Conservation (phyloP, 2,113 vertebrate species). For the Australoheros scitulus region DNA sequence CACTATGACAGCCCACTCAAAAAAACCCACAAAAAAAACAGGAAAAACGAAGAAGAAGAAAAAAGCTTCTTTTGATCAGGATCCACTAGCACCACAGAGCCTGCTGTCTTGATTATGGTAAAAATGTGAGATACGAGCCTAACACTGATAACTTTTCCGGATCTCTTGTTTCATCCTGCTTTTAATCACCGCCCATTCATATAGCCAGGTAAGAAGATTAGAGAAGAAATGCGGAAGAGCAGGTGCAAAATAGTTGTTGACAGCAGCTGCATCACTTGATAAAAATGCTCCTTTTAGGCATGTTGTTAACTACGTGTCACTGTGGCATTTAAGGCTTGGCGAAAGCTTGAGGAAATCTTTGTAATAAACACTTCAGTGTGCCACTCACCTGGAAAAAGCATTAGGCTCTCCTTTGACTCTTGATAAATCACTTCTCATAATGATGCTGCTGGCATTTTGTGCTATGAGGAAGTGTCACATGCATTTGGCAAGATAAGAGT, state of each 20-base stretch:
- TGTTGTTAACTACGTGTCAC: background rate
- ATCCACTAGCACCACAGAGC: background rate
- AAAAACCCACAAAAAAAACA: background rate
- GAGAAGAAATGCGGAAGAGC: background rate
- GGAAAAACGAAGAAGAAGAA: background rate
- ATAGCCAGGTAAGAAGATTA: slow-evolving; percentile 35
- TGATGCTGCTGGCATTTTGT: slow-evolving; percentile 22
- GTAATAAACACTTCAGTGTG: background rate
- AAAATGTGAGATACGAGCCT: slow-evolving; percentile 8
- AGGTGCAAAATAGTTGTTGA: slow-evolving; percentile 21
- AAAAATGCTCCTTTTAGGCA: background rate
- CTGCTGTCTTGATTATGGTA: slow-evolving; percentile 11
- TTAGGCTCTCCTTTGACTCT: background rate
- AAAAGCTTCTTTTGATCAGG: slow-evolving; percentile 25
- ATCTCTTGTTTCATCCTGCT: slow-evolving; percentile 37
- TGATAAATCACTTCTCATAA: slow-evolving; percentile 29
- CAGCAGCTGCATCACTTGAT: background rate
- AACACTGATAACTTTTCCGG: slow-evolving; percentile 3
- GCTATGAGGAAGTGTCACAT: slow-evolving; percentile 22
- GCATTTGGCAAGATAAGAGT: slow-evolving; percentile 21
- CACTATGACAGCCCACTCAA: slow-evolving; percentile 23
- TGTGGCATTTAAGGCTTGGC: background rate
- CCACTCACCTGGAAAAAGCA: slow-evolving; percentile 16
- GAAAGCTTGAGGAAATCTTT: slow-evolving; percentile 4
- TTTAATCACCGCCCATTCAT: slow-evolving; percentile 30